Conservation (phyloP, 1,140 invertebrate genomes). For the Scylla paramamosain region DNA sequence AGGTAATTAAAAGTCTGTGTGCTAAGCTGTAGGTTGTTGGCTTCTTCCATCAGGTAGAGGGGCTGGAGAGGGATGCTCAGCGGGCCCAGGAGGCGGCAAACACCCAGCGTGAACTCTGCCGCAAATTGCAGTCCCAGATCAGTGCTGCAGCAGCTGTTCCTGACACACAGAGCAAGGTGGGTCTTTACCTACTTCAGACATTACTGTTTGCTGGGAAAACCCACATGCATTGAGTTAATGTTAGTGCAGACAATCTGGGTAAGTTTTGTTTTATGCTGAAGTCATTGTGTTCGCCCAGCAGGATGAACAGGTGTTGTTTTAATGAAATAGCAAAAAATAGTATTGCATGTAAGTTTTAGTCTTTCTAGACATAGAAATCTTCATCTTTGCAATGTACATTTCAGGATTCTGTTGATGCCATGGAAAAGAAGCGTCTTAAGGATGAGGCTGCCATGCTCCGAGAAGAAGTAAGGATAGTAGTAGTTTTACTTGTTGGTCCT, state of each 20-base stretch:
- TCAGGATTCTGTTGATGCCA: constrained; percentile 60
- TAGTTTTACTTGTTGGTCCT: not conserved
- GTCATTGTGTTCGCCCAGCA: no score
- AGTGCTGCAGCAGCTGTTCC: not conserved
- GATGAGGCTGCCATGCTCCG: constrained; percentile 71
- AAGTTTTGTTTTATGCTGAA: no score
- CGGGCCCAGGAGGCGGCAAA: constrained; percentile 60
- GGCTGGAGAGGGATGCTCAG: constrained; percentile 56
- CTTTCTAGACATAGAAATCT: no score
- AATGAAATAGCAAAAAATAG: no score
- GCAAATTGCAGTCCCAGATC: constrained; percentile 46
- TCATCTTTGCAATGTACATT: not conserved
- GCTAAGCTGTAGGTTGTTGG: not conserved
- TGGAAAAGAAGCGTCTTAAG: constrained; percentile 64
- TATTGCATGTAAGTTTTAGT: no score
- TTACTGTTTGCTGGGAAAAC: no score
- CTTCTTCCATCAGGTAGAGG: constrained; percentile 56
- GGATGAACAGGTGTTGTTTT: no score
- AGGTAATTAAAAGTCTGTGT: no score
- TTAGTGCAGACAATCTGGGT: no score
- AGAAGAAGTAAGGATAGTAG: constrained; percentile 60
- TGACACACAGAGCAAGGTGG: not conserved
- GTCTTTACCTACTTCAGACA: no score
- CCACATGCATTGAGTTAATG: no score
- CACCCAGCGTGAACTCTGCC: constrained; percentile 46